Percentiles rank a stretch among this genome's conserved stretches.
Evolutionary conservation across 2,888 invertebrate genomes (phyloP).

Genomic region (Pyrochroa serraticornis): DNA sequence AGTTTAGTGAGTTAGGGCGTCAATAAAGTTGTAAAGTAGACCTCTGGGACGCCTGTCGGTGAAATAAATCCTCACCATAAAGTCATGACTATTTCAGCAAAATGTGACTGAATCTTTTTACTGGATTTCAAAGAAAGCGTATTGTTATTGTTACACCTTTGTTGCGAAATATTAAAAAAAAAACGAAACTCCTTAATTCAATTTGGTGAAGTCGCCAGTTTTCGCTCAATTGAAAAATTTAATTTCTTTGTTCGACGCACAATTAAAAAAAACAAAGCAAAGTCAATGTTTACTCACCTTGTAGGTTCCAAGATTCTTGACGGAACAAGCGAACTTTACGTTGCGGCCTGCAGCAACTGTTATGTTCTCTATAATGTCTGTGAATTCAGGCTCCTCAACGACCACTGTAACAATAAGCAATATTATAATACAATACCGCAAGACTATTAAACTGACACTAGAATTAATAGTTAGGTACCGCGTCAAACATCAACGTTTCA

Average conservation of each 20-base stretch:
- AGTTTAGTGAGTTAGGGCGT: constrained; percentile 52
- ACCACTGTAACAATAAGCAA: constrained; percentile 67
- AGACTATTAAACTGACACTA: constrained; percentile 1
- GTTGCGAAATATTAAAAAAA: constrained; percentile 7
- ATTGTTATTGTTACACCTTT: constrained; percentile 6
- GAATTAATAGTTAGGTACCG: neutral
- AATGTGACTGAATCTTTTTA: constrained; percentile 34
- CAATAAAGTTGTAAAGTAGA: constrained; percentile 56
- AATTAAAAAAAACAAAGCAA: constrained; percentile 26
- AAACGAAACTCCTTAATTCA: neutral
- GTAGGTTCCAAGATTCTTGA: constrained; percentile 88
- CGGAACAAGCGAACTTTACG: constrained; percentile 87
- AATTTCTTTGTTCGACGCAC: constrained; percentile 19
- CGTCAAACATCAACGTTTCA: neutral
- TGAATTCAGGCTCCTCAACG: constrained; percentile 86
- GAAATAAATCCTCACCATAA: constrained; percentile 51
- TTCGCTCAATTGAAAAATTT: constrained; percentile 4
- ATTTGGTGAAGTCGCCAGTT: neutral
- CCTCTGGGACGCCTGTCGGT: constrained; percentile 53
- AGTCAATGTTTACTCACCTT: constrained; percentile 69
- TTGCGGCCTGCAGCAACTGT: constrained; percentile 89
- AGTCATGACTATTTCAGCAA: constrained; percentile 48
- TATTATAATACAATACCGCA: constrained; percentile 12
- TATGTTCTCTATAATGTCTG: constrained; percentile 87
- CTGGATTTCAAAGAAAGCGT: constrained; percentile 15